These are phyloP conservation scores for Hylomyscus alleni DNA, from an alignment of 2,797 vertebrate species.

Conservation along the genomic window DNA sequence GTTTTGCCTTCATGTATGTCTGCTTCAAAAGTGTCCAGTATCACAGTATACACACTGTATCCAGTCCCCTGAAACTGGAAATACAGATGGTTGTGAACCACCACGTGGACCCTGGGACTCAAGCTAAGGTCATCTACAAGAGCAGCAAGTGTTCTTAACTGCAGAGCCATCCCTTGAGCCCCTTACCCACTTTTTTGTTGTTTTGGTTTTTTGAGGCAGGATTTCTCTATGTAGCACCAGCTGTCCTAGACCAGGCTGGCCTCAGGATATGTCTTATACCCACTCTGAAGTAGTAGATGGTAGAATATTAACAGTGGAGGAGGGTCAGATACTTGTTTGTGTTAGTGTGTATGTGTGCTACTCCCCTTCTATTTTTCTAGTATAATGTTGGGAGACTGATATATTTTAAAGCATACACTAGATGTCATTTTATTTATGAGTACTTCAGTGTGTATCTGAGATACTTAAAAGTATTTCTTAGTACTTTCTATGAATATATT, in stretches of 20 bases:
- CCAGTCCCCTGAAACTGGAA: background rate
- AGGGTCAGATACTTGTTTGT: background rate
- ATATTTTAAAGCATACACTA: slow-evolving; percentile 60
- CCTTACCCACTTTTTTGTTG: background rate
- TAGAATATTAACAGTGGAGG: background rate
- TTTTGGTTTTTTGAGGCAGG: background rate
- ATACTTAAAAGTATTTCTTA: slow-evolving; percentile 42
- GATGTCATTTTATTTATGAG: slow-evolving; percentile 27
- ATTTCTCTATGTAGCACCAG: background rate
- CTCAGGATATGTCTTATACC: background rate
- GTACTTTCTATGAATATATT: background rate
- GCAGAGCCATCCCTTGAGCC: background rate
- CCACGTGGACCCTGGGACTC: too few species aligned
- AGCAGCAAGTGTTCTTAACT: background rate
- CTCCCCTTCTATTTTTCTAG: background rate
- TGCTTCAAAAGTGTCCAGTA: background rate
- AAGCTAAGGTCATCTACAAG: too few species aligned
- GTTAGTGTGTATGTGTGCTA: background rate
- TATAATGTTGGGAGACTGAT: background rate
- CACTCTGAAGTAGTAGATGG: slow-evolving; percentile 6
- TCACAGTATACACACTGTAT: background rate
- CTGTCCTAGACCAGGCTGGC: background rate
- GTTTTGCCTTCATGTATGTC: background rate
- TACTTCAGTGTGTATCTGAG: slow-evolving; percentile 21
- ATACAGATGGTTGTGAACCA: background rate